Evolutionary conservation across 1,140 invertebrate genomes (phyloP), one percentile per base, ranked within the genome.

Genomic region (Marisa cornuarietis): DNA sequence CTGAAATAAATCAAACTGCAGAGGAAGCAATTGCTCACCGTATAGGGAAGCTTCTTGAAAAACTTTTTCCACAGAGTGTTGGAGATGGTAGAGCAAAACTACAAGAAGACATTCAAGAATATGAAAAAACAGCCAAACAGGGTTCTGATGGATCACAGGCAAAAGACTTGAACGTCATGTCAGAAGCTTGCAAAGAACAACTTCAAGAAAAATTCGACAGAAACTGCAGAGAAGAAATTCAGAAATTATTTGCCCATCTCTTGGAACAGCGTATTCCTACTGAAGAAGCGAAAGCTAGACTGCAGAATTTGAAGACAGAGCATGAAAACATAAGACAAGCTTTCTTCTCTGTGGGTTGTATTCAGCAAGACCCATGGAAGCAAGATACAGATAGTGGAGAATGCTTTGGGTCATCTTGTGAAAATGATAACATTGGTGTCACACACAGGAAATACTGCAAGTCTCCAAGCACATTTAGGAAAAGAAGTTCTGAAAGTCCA

Each of bases 301-400:
- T 76, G 54, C 58, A 61, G 61, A 42, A 16, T 18, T 62, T 76
- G 51, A 63, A 62, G 31, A 24, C 54, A n/a, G 20, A 42, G 31
- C 74, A 76, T 66, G 61, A 76, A 49, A 76, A 16, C 61, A 58
- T 63, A 18, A 63, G 74, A 51, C 24, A 76, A 66, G 65, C 14
- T 24, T 42, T 76, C 11, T 76, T 76, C 74, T 62, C 74, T 8
- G 14, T 9, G 14, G 52, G 14, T 8, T 8, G 52, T 54, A 54
- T 8, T 14, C 52, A 54, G 52, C 52, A 54, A 54, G 52, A 54
- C 8, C 14, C 14, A 9, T 54, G 52, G 52, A 54, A 8, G 52
- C 8, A 54, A 9, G 14, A 54, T 8, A 8, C 52, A 9, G 52
- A 54, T 9, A 9, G 14, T 54, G 52, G 52, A 54, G 52, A 54